Conservation (phyloP, 1,140 invertebrate species). For the Helicoverpa zea region DNA sequence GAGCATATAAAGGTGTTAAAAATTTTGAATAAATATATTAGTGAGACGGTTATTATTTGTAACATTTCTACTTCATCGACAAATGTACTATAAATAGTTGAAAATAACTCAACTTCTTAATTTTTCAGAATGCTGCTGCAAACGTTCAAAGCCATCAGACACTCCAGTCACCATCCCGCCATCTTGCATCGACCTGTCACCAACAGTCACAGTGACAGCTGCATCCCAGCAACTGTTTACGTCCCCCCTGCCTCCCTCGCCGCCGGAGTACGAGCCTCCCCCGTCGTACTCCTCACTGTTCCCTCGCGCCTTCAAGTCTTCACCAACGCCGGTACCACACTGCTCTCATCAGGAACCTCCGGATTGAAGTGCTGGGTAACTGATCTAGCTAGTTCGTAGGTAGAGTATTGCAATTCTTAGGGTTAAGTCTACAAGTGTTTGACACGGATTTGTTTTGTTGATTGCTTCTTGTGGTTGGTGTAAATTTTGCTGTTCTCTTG, state of each 20-base stretch:
- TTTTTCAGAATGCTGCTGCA: constrained; percentile 81
- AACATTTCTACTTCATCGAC: too few species aligned
- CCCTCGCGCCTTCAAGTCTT: constrained; percentile 80
- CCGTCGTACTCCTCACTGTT: constrained; percentile 82
- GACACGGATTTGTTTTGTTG: constrained; percentile 6
- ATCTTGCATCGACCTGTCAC: constrained; percentile 78
- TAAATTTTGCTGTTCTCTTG: neutral
- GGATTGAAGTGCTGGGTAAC: constrained; percentile 58
- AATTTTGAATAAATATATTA: too few species aligned
- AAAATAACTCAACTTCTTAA: neutral
- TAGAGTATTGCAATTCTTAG: constrained; percentile 41
- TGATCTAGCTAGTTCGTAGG: constrained; percentile 19
- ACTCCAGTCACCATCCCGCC: constrained; percentile 78
- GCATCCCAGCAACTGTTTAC: constrained; percentile 74
- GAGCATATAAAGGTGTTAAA: too few species aligned
- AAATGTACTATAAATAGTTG: too few species aligned
- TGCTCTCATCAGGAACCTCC: constrained; percentile 80
- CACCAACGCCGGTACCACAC: constrained; percentile 76
- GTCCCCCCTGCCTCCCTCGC: constrained; percentile 64
- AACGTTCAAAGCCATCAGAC: constrained; percentile 80
- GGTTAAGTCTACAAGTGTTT: constrained; percentile 18
- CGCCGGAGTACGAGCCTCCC: constrained; percentile 79
- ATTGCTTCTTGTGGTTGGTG: neutral
- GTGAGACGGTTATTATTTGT: too few species aligned
- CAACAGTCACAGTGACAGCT: constrained; percentile 76